Evolutionary conservation across 2,888 invertebrate species (phyloP).

Genomic region (Aelia acuminata): DNA sequence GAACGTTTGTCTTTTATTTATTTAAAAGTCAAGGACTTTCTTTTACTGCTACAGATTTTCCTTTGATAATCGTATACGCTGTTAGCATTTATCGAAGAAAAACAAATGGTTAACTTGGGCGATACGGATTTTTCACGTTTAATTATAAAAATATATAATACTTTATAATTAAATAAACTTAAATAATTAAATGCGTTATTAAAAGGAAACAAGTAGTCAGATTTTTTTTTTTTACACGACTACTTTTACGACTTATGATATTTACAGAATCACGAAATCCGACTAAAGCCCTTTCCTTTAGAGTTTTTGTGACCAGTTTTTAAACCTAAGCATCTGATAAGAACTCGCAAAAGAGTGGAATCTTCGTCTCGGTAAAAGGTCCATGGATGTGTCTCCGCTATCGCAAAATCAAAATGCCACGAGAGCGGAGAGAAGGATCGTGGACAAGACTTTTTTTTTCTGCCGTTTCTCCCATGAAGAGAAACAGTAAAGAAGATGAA

Average conservation of each 20-base stretch:
- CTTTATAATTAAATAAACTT: no score
- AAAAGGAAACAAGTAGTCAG: no score
- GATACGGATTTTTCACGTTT: no score
- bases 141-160: no score
- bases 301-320: neutral
- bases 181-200: no score
- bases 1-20: neutral
- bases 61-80: neutral
- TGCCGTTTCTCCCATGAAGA: neutral
- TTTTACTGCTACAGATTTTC: neutral
- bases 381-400: neutral
- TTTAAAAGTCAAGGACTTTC: neutral
- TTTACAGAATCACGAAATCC: neutral
- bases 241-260: no score
- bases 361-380: neutral
- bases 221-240: no score
- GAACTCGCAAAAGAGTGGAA: neutral
- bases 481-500: neutral
- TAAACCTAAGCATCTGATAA: neutral
- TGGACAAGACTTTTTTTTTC: neutral
- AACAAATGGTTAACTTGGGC: no score
- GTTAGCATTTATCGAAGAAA: no score
- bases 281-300: neutral
- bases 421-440: neutral
- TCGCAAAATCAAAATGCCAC: constrained; percentile 22